Conservation (phyloP, 1,140 invertebrate genomes). For the Idris sp. region DNA sequence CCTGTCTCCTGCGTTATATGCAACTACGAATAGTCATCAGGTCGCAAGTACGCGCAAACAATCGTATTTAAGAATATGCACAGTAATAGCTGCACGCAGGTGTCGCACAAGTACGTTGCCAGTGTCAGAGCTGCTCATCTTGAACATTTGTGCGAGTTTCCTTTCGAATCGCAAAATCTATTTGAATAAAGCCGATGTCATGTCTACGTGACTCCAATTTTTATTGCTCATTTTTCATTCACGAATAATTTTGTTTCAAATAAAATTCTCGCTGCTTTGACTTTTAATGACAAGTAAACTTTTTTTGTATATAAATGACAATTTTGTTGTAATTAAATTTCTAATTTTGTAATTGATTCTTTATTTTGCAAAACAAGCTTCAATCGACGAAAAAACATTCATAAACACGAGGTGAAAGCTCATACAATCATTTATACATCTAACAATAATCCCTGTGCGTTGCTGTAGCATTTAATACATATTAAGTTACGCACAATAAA, state of each 20-base stretch:
- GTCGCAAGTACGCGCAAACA: slow-evolving; percentile 44
- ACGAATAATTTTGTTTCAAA: too few species aligned
- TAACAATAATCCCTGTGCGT: slow-evolving; percentile 42
- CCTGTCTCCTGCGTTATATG: slow-evolving; percentile 60
- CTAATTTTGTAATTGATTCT: too few species aligned
- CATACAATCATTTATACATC: slow-evolving; percentile 25
- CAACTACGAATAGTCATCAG: slow-evolving; percentile 60
- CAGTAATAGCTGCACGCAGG: slow-evolving; percentile 55
- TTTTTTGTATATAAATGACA: too few species aligned
- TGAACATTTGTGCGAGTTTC: slow-evolving; percentile 7
- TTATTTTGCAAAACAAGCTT: too few species aligned
- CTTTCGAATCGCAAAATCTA: slow-evolving; percentile 14
- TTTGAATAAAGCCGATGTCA: slow-evolving; percentile 42
- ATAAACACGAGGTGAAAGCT: slow-evolving; percentile 27
- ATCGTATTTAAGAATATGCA: slow-evolving; percentile 48
- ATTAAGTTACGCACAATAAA: slow-evolving; percentile 77
- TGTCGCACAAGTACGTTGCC: slow-evolving; percentile 43
- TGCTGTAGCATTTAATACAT: slow-evolving; percentile 68
- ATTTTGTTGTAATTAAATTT: too few species aligned
- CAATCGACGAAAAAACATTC: slow-evolving; percentile 29
- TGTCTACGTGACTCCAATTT: slow-evolving; percentile 46
- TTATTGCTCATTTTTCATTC: slow-evolving; percentile 23
- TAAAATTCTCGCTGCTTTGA: too few species aligned
- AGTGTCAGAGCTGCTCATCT: slow-evolving; percentile 35
- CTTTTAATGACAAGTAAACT: too few species aligned